Evolutionary conservation across 2,888 invertebrate genomes (phyloP).

Genomic region (Gnatocerus cornutus): DNA sequence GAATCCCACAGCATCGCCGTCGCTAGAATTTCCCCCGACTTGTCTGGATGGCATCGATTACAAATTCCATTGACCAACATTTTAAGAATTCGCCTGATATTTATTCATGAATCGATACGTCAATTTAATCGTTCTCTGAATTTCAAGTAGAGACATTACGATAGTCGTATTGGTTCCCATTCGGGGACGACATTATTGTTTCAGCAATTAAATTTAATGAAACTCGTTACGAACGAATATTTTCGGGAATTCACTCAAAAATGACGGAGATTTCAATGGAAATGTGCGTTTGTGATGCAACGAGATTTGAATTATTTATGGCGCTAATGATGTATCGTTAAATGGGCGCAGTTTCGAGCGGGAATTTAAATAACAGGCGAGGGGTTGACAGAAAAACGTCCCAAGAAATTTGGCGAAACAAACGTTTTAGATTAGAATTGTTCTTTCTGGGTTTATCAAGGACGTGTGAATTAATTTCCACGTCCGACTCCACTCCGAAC

Average conservation of each 20-base stretch:
- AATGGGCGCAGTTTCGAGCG: slow-evolving; percentile 21
- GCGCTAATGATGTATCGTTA: slow-evolving; percentile 43
- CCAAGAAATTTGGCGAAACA: too few relatives aligned
- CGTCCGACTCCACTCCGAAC: too few relatives aligned
- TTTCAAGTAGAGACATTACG: slow-evolving; percentile 27
- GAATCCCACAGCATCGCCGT: slow-evolving; percentile 25
- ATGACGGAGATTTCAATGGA: slow-evolving; percentile 48
- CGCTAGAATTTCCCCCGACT: background rate
- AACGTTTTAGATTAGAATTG: too few relatives aligned
- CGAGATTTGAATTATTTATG: slow-evolving; percentile 47
- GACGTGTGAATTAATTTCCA: too few relatives aligned
- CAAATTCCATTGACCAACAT: slow-evolving; percentile 10
- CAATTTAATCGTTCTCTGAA: slow-evolving; percentile 33
- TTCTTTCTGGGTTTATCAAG: background rate
- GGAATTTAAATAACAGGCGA: slow-evolving; percentile 20
- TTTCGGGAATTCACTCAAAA: slow-evolving; percentile 46
- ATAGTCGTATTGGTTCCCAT: slow-evolving; percentile 38
- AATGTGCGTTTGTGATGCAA: slow-evolving; percentile 46
- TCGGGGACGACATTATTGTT: slow-evolving; percentile 49
- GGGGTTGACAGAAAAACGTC: too few relatives aligned
- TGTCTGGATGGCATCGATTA: background rate
- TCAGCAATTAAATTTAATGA: slow-evolving; percentile 54
- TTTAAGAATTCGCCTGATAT: slow-evolving; percentile 33
- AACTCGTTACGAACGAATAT: slow-evolving; percentile 49
- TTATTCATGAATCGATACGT: slow-evolving; percentile 36